Evolutionary conservation across 2,113 vertebrate genomes (phyloP).

Genomic region (Manacus vitellinus): DNA sequence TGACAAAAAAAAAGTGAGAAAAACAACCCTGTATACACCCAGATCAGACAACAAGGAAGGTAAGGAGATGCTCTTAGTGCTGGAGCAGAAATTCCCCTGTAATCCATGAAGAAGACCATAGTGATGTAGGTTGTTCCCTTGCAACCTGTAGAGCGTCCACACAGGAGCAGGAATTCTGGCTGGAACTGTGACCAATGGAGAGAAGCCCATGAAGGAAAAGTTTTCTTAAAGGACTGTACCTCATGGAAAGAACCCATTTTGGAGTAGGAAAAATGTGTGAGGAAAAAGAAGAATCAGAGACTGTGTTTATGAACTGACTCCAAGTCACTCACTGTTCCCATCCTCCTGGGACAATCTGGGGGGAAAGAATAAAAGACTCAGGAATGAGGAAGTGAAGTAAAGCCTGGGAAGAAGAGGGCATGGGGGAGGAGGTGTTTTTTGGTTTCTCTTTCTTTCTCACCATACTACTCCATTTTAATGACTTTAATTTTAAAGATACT

Average conservation of each 20-base stretch:
- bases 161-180: not conserved
- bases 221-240: not conserved
- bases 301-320: not conserved
- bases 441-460: not conserved
- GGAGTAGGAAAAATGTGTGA: not conserved
- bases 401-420: not conserved
- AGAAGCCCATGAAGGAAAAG: not conserved
- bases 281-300: not conserved
- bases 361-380: not conserved
- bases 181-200: not conserved
- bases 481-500: too few relatives aligned
- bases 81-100: not conserved
- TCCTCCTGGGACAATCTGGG: rapidly evolving
- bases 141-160: not conserved
- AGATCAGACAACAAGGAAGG: not conserved
- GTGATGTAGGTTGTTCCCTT: not conserved
- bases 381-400: not conserved
- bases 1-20: not conserved
- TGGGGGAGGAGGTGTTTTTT: rapidly evolving
- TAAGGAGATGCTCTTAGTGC: not conserved
- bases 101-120: not conserved
- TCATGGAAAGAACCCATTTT: not conserved
- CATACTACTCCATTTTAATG: not conserved
- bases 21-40: not conserved
- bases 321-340: not conserved